Conservation (phyloP, 2,888 invertebrate genomes). For the Apodemia hepburni region DNA sequence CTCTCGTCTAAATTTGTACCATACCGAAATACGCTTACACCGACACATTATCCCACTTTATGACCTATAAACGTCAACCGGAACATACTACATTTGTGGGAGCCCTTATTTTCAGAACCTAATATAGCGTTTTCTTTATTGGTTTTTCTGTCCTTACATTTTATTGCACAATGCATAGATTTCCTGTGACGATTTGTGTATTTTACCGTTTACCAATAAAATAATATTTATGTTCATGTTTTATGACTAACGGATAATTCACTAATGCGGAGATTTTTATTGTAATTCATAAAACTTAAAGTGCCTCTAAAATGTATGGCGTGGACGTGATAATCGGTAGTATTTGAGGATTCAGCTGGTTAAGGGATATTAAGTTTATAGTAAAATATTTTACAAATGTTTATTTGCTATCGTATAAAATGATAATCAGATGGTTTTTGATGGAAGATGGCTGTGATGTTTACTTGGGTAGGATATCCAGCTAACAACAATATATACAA, state of each 20-base stretch:
- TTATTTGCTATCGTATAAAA: too few species aligned
- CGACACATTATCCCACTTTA: conserved; percentile 77
- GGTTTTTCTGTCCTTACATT: conserved; percentile 61
- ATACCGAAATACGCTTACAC: conserved; percentile 75
- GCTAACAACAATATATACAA: too few species aligned
- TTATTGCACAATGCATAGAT: conserved; percentile 68
- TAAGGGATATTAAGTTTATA: conserved; percentile 23
- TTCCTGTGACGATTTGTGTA: conserved; percentile 56
- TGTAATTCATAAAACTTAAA: conserved; percentile 61
- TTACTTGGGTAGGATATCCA: too few species aligned
- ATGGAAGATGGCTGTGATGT: too few species aligned
- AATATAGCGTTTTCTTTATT: conserved; percentile 71
- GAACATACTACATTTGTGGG: conserved; percentile 74
- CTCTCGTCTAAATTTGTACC: conserved; percentile 73
- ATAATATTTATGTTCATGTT: conserved; percentile 59
- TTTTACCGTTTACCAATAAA: conserved; percentile 62
- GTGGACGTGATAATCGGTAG: conserved; percentile 35
- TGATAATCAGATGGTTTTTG: too few species aligned
- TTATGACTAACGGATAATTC: conserved; percentile 62
- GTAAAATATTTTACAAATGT: too few species aligned
- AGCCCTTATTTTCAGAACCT: conserved; percentile 74
- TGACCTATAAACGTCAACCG: conserved; percentile 76
- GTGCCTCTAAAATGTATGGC: conserved; percentile 34
- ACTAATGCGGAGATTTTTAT: conserved; percentile 60
- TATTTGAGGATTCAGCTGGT: conserved; percentile 29